phyloP scores from a whole-genome alignment of 2,888 invertebrate species.

The Blomia tropicalis region DNA sequence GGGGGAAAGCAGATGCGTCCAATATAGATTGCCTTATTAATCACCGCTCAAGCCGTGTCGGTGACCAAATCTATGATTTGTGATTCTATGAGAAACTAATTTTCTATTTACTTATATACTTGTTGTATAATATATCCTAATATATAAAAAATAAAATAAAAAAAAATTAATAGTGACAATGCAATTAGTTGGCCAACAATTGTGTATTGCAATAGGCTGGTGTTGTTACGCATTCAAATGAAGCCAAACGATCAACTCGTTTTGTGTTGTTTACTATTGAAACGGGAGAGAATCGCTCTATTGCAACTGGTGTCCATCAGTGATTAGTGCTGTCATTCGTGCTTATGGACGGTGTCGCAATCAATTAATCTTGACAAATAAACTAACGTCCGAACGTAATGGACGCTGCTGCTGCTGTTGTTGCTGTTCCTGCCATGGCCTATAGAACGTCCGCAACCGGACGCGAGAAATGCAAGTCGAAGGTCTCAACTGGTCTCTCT shows the following conservation, averaged over 20 bases:
- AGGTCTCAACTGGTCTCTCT: too few relatives aligned
- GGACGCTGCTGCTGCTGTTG: too few relatives aligned
- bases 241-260: conserved; percentile 1
- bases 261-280: background rate
- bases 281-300: background rate
- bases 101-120: too few relatives aligned
- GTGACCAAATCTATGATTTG: background rate
- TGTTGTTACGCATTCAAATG: conserved; percentile 1
- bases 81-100: conserved; percentile 13
- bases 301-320: conserved; percentile 7
- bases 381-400: background rate
- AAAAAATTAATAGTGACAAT: too few relatives aligned
- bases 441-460: too few relatives aligned
- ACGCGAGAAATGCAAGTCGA: too few relatives aligned
- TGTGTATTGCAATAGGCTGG: background rate
- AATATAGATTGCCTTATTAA: conserved; percentile 10
- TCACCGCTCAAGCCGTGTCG: background rate
- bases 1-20: conserved; percentile 11
- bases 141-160: too few relatives aligned
- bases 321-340: conserved; percentile 9
- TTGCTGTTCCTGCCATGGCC: too few relatives aligned
- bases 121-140: too few relatives aligned
- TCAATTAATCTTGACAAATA: conserved; percentile 15
- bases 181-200: background rate
- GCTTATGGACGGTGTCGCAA: conserved; percentile 1